A percentile compares a stretch with the other conserved stretches of the same genome.
phyloP scores from a whole-genome alignment of 2,113 vertebrate genomes.

The Cisticola juncidis region DNA sequence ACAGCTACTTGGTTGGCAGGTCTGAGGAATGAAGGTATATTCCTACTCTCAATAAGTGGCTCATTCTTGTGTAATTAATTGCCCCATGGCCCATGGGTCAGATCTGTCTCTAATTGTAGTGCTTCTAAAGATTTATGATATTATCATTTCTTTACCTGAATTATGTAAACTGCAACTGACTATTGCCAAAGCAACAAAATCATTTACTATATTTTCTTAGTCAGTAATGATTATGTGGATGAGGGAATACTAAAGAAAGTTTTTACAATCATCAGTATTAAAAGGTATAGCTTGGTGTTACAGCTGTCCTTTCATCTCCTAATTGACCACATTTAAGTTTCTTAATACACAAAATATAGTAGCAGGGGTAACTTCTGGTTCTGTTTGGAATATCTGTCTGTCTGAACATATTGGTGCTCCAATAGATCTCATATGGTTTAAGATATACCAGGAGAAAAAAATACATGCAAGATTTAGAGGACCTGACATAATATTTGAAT shows the following conservation, averaged over 20 bases:
- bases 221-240: background rate
- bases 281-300: background rate
- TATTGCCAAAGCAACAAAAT: background rate
- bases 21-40: background rate
- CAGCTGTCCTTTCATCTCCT: background rate
- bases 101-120: background rate
- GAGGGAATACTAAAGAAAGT: background rate
- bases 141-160: background rate
- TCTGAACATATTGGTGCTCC: background rate
- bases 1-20: background rate
- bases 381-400: background rate
- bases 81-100: background rate
- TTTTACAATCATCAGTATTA: background rate
- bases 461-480: background rate
- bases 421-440: background rate
- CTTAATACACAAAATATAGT: background rate
- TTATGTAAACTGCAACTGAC: background rate
- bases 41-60: background rate
- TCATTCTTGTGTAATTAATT: background rate
- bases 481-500: background rate
- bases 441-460: background rate
- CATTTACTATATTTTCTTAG: background rate
- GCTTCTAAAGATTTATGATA: background rate
- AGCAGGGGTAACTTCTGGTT: background rate
- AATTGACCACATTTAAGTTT: background rate